A percentile compares a stretch with the other conserved stretches of the same genome.
Conservation (phyloP, 2,797 vertebrate genomes). For the Halcyon chelicuti region DNA sequence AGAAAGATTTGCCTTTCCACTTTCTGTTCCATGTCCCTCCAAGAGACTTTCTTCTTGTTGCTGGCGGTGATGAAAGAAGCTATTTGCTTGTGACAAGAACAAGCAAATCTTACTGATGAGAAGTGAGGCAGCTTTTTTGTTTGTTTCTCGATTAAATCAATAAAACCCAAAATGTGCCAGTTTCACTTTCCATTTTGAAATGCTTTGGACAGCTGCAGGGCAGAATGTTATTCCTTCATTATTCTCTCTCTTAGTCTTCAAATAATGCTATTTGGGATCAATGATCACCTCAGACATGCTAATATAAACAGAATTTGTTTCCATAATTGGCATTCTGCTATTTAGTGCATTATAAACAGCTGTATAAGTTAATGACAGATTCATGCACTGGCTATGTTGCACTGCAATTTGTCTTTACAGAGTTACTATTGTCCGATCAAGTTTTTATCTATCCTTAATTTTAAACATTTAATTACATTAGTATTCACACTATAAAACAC, state of each 20-base stretch:
- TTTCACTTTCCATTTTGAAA: slow-evolving; percentile 40
- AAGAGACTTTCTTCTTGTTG: neutral
- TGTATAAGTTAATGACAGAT: slow-evolving; percentile 68
- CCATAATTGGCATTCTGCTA: slow-evolving; percentile 56
- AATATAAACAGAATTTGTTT: slow-evolving; percentile 61
- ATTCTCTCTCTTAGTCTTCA: slow-evolving; percentile 32
- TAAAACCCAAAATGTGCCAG: slow-evolving; percentile 12
- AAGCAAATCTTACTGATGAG: slow-evolving; percentile 7
- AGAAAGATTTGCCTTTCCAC: neutral
- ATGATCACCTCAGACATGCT: slow-evolving; percentile 49
- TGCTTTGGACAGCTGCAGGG: neutral
- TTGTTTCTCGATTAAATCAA: slow-evolving; percentile 32
- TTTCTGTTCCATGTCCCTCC: neutral
- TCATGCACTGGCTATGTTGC: slow-evolving; percentile 2
- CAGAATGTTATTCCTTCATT: slow-evolving; percentile 32
- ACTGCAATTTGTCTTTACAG: slow-evolving; percentile 59
- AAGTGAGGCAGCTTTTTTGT: slow-evolving; percentile 4
- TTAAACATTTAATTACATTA: slow-evolving; percentile 73
- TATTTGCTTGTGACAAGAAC: slow-evolving; percentile 33
- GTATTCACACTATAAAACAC: slow-evolving; percentile 53
- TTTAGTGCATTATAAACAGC: slow-evolving; percentile 56
- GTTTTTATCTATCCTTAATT: slow-evolving; percentile 74
- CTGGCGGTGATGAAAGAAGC: neutral
- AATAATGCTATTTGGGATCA: slow-evolving; percentile 40
- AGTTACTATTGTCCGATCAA: slow-evolving; percentile 60